Percentiles rank a stretch among this genome's conserved stretches.
phyloP scores from a whole-genome alignment of 2,888 invertebrate species.

The Drosophila monieri region DNA sequence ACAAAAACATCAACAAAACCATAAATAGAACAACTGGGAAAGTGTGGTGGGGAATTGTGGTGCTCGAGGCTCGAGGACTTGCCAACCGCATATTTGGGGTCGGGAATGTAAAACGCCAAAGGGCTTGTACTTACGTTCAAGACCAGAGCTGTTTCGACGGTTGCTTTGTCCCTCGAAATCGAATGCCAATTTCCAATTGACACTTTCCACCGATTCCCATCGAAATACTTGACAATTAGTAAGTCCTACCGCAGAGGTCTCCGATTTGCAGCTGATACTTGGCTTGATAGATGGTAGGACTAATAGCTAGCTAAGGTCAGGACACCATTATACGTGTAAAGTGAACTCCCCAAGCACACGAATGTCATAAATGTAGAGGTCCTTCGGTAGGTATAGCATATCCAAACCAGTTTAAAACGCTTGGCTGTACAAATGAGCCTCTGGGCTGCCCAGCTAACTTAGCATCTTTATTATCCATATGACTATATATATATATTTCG shows the following conservation, averaged over 20 bases:
- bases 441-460: slow-evolving; percentile 12
- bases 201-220: neutral
- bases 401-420: slow-evolving; percentile 35
- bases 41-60: slow-evolving; percentile 17
- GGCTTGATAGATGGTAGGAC: slow-evolving; percentile 24
- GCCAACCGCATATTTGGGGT: slow-evolving; percentile 15
- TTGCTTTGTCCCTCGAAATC: slow-evolving; percentile 10
- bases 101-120: slow-evolving; percentile 4
- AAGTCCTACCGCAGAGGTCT: slow-evolving; percentile 10
- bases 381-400: slow-evolving; percentile 50
- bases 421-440: slow-evolving; percentile 39
- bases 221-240: neutral
- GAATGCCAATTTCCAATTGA: slow-evolving; percentile 4
- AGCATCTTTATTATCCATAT: slow-evolving; percentile 38
- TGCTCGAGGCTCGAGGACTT: slow-evolving; percentile 9
- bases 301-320: slow-evolving; percentile 28
- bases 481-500: slow-evolving; percentile 40
- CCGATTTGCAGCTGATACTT: slow-evolving; percentile 25
- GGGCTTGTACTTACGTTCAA: slow-evolving; percentile 23
- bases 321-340: slow-evolving; percentile 15
- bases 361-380: slow-evolving; percentile 30
- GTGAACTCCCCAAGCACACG: slow-evolving; percentile 28
- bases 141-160: slow-evolving; percentile 22
- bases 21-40: slow-evolving; percentile 31
- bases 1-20: slow-evolving; percentile 45